Evolutionary conservation across 2,113 vertebrate genomes (phyloP), one percentile per base, ranked within the genome.

Genomic region (Ameiurus melas): DNA sequence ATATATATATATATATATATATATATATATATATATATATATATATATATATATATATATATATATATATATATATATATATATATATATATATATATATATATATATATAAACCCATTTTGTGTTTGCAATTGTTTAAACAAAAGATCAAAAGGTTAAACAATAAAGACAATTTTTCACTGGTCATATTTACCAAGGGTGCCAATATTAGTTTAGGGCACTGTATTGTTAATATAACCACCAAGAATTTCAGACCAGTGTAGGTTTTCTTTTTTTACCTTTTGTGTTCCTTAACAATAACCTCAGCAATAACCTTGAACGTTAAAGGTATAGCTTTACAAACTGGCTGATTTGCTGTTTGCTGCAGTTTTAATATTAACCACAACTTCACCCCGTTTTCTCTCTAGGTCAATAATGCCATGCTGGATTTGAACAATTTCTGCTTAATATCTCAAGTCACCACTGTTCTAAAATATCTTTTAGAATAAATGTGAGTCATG

Each of bases 361-460:
- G 68, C 80, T 87, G 66, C 25, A 20, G 79, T 73, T 80, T 71
- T 58, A 83, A 83, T 70, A 87, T 87, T 75, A 87, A 87, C 86
- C 55, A 33, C 30, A 58, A 57, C 64, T 55, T 75, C 53, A 83
- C 55, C 19, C 53, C 47, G 10, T 51, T 83, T 58, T 83, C 14
- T 43, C 85, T 87, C 2, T 22, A 60, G 64, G 78, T 83, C 33
- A 70, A 3, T 57, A 70, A 78, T 58, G 51, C 1, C 78, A 82
- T 2, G 64, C 78, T 71, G 22, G 30, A 53, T 71, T 25, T 5
- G 58, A 70, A 71, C 58, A 86, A 51, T 66, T n/a, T n/a, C 60
- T 36, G n/a, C 25, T 82, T 66, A 55, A 66, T 57, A 81, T 81
- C 2, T 25, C 78, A 0, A 47, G 43, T 58, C 19, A 55, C 51